Evolutionary conservation across 2,113 vertebrate genomes (phyloP).

Genomic region (Pagrus major): DNA sequence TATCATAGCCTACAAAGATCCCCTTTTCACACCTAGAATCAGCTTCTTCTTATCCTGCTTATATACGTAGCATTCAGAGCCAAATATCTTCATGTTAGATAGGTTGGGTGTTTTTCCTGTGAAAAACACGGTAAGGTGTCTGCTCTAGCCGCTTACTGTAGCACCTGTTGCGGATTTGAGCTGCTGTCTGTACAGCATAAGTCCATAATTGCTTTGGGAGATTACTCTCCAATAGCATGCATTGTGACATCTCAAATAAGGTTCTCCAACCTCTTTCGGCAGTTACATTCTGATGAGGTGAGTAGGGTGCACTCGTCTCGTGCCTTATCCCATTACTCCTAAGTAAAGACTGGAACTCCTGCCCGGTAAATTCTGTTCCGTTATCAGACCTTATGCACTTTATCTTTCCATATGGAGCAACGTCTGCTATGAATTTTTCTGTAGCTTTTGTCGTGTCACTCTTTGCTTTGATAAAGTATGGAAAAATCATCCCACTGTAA

Average conservation of each 20-base stretch:
- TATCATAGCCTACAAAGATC: not conserved
- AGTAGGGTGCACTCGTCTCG: slow-evolving; percentile 45
- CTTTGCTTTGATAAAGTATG: not conserved
- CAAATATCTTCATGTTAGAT: not conserved
- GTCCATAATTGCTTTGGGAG: slow-evolving; percentile 6
- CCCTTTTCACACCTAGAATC: not conserved
- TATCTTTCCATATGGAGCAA: slow-evolving; percentile 35
- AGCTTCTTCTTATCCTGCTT: not conserved
- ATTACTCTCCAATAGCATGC: not conserved
- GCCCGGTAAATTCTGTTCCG: slow-evolving; percentile 40
- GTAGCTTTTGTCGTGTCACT: slow-evolving; percentile 27
- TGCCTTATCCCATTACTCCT: slow-evolving; percentile 47
- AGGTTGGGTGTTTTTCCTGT: not conserved
- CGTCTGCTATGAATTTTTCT: slow-evolving; percentile 39
- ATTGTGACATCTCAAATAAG: slow-evolving; percentile 24
- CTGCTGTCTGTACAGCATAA: not conserved
- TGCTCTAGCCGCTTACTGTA: not conserved
- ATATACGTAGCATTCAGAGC: not conserved
- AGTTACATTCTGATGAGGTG: slow-evolving; percentile 54
- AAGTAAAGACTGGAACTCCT: slow-evolving; percentile 34
- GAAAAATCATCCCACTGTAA: too few relatives aligned
- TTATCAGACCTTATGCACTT: slow-evolving; percentile 9
- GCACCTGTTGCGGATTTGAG: not conserved
- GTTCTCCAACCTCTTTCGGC: slow-evolving; percentile 48
- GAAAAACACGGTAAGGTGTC: not conserved